Evolutionary conservation across 2,888 invertebrate species (phyloP).

Genomic region (Scotopteryx bipunctaria): DNA sequence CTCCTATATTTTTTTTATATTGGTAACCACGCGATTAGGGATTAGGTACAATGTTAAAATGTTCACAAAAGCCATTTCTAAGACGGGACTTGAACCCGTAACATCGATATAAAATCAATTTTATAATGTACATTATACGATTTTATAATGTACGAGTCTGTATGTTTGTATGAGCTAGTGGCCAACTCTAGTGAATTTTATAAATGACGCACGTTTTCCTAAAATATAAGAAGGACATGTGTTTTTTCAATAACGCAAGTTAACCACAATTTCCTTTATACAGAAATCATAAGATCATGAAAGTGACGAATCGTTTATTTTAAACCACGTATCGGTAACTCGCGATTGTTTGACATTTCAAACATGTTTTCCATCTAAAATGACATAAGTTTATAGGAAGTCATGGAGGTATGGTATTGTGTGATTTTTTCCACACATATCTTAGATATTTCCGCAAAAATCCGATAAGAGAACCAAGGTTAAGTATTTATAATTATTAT

Average conservation of each 20-base stretch:
- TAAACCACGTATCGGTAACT: slow-evolving; percentile 1
- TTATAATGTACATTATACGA: too few relatives aligned
- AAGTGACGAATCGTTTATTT: slow-evolving; percentile 12
- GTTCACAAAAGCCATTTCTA: too few relatives aligned
- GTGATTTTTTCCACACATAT: slow-evolving; percentile 30
- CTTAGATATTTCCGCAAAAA: slow-evolving; percentile 35
- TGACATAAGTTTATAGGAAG: slow-evolving; percentile 41
- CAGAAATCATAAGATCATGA: slow-evolving; percentile 3
- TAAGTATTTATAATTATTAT: slow-evolving; percentile 30
- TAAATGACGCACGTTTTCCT: too few relatives aligned
- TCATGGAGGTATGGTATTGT: slow-evolving; percentile 23
- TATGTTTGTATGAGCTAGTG: too few relatives aligned
- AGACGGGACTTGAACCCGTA: too few relatives aligned
- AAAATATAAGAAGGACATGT: not conserved
- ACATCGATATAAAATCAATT: too few relatives aligned
- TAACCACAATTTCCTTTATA: slow-evolving; percentile 2
- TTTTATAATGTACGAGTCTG: too few relatives aligned
- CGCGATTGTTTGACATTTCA: slow-evolving; percentile 36
- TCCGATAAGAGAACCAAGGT: slow-evolving; percentile 31
- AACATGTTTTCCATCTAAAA: slow-evolving; percentile 34
- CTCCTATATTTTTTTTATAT: too few relatives aligned
- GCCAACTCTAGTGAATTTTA: too few relatives aligned
- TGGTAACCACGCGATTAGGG: too few relatives aligned
- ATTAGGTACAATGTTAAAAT: too few relatives aligned
- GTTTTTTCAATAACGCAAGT: not conserved